A percentile compares a stretch with the other conserved stretches of the same genome.
Evolutionary conservation across 2,888 invertebrate genomes (phyloP).

Genomic region (Orchesella flavescens): DNA sequence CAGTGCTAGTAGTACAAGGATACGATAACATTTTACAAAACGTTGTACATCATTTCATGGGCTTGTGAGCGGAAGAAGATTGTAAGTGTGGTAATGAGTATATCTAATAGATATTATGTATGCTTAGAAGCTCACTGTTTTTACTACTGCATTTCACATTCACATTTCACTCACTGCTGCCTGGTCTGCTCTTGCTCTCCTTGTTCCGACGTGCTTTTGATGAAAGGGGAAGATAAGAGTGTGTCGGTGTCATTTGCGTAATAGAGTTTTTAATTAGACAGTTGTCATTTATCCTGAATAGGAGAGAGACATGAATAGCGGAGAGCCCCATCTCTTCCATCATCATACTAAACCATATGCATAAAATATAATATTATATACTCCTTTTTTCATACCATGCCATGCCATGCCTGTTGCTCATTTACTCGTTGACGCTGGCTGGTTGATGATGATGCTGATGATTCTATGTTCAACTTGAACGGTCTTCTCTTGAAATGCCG

Average conservation of each 20-base stretch:
- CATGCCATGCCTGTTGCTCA: slow-evolving; percentile 48
- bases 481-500: slow-evolving; percentile 52
- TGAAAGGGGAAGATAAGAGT: slow-evolving; percentile 70
- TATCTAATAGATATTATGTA: slow-evolving; percentile 49
- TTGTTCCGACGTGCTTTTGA: slow-evolving; percentile 59
- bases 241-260: slow-evolving; percentile 72
- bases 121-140: slow-evolving; percentile 13
- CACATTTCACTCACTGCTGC: no score
- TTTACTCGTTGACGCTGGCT: slow-evolving; percentile 33
- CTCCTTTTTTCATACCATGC: neutral
- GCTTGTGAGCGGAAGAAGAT: slow-evolving; percentile 45
- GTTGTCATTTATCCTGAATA: slow-evolving; percentile 68
- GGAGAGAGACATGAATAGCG: slow-evolving; percentile 44
- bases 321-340: slow-evolving; percentile 40
- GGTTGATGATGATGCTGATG: no score
- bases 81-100: slow-evolving; percentile 42
- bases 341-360: slow-evolving; percentile 48
- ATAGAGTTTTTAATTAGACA: slow-evolving; percentile 72
- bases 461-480: slow-evolving; percentile 1
- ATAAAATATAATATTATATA: slow-evolving; percentile 8
- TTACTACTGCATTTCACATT: no score
- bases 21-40: no score
- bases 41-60: slow-evolving; percentile 42
- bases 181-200: neutral
- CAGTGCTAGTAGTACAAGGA: no score